A percentile compares a stretch with the other conserved stretches of the same genome.
phyloP scores from a whole-genome alignment of 1,140 invertebrate genomes.

The Archivesica marissinica region DNA sequence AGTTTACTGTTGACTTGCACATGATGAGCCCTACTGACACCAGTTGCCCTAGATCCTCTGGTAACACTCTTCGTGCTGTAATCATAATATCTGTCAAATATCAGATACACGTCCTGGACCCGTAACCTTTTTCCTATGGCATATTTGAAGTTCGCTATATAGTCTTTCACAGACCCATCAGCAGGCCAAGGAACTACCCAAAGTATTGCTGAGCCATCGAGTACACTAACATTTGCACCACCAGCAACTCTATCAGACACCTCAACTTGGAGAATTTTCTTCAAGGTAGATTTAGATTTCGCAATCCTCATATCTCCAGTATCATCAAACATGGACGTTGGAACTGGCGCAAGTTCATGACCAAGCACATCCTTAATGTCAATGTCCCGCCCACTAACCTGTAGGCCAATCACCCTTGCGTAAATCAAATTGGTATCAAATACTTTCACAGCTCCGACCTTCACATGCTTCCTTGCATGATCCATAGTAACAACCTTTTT shows the following conservation, averaged over 20 bases:
- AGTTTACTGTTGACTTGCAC: background rate
- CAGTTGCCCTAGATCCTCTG: background rate
- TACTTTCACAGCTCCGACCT: background rate
- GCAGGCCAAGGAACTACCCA: conserved; percentile 56
- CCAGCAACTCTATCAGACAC: background rate
- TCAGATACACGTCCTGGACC: conserved; percentile 29
- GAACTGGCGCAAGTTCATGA: background rate
- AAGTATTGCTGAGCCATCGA: conserved; percentile 60
- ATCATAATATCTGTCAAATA: conserved; percentile 53
- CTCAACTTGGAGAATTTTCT: background rate
- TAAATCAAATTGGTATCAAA: conserved; percentile 15
- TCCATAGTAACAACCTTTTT: conserved; percentile 28
- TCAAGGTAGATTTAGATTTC: background rate
- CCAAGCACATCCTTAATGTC: background rate
- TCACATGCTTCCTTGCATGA: background rate
- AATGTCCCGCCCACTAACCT: background rate
- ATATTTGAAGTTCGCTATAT: conserved; percentile 5
- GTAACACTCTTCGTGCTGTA: conserved; percentile 50
- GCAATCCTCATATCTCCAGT: conserved; percentile 22
- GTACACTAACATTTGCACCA: conserved; percentile 5
- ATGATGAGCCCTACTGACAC: background rate
- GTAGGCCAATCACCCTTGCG: background rate
- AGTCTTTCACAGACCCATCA: conserved; percentile 19
- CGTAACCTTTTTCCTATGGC: background rate
- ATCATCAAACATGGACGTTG: conserved; percentile 26